phyloP scores from a whole-genome alignment of 1,140 invertebrate species.

The Apolygus lucorum region DNA sequence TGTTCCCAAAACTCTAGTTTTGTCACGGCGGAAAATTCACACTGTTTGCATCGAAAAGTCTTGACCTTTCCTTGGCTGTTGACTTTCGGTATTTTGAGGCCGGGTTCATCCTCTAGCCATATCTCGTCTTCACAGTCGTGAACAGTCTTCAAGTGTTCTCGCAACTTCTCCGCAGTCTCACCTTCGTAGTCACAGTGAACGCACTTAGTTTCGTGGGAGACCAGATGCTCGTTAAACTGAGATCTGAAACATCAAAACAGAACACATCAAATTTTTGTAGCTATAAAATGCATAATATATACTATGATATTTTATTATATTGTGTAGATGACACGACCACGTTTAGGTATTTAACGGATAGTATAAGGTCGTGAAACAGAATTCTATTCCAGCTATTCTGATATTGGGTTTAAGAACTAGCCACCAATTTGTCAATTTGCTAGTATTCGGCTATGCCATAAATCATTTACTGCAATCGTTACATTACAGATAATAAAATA shows the following conservation, averaged over 20 bases:
- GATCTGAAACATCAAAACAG: slow-evolving; percentile 31
- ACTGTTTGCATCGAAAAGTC: slow-evolving; percentile 87
- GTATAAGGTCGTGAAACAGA: no score
- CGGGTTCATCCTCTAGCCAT: slow-evolving; percentile 53
- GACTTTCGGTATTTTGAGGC: slow-evolving; percentile 56
- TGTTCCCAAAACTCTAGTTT: slow-evolving; percentile 94
- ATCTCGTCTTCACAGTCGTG: slow-evolving; percentile 35
- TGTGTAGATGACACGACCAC: no score
- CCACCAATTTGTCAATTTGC: no score
- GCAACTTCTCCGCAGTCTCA: slow-evolving; percentile 24
- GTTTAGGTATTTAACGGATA: no score
- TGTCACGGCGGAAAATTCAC: slow-evolving; percentile 69
- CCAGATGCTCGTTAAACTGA: slow-evolving; percentile 30
- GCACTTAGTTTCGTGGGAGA: slow-evolving; percentile 31
- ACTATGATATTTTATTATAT: no score
- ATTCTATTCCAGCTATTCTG: no score
- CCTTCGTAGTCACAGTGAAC: slow-evolving; percentile 31
- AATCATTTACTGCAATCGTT: no score
- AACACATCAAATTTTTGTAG: no score
- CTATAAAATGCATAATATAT: no score
- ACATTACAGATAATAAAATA: no score
- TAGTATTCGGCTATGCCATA: no score
- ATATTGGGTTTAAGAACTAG: no score
- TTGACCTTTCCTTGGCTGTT: slow-evolving; percentile 79
- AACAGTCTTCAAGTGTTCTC: slow-evolving; percentile 29